Evolutionary conservation across 2,113 vertebrate species (phyloP).

Genomic region (Mugil cephalus): DNA sequence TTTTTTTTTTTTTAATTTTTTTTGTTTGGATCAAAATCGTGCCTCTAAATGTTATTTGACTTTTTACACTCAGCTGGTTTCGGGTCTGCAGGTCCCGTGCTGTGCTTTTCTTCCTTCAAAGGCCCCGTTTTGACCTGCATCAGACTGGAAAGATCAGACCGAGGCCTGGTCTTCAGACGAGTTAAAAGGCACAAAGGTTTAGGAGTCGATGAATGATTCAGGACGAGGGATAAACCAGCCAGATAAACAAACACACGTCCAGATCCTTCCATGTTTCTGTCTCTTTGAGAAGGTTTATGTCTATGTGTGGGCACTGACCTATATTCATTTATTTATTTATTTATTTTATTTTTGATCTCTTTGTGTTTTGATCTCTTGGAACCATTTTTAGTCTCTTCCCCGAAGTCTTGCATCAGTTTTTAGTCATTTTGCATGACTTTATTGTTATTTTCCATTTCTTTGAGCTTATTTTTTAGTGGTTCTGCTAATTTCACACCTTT

Average conservation of each 20-base stretch:
- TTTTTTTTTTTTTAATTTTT: no score
- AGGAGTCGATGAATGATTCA: no score
- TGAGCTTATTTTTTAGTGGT: not conserved
- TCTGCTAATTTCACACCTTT: not conserved
- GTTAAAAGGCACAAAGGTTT: no score
- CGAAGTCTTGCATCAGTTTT: not conserved
- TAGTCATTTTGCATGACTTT: not conserved
- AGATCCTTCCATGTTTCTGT: no score
- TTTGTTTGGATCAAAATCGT: no score
- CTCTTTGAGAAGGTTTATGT: not conserved
- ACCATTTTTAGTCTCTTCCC: no score
- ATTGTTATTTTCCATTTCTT: not conserved
- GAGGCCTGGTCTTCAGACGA: no score
- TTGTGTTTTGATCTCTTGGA: no score
- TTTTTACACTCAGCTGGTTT: not conserved
- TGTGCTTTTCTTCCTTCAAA: constrained; percentile 48
- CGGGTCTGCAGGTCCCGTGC: constrained; percentile 17
- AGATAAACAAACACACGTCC: no score
- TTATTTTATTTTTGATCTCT: no score
- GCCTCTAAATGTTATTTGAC: not conserved
- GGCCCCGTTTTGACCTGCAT: constrained; percentile 11
- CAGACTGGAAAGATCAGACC: constrained; percentile 44
- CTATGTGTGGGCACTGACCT: not conserved
- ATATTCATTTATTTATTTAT: no score
- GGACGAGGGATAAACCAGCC: no score